phyloP scores from a whole-genome alignment of 2,797 vertebrate genomes.

The Malacoraja senta region DNA sequence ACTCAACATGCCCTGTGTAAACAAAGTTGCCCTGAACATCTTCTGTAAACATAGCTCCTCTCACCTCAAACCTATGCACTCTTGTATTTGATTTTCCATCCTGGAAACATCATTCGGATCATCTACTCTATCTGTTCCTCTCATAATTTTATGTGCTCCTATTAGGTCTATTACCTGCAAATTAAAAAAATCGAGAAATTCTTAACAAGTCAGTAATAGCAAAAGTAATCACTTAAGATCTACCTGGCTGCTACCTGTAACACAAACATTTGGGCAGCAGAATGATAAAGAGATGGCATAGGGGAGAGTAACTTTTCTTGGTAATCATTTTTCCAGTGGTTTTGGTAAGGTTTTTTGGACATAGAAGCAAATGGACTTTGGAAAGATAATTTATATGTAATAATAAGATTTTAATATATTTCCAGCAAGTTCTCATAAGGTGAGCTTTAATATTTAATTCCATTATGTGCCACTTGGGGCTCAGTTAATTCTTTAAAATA shows the following conservation, averaged over 20 bases:
- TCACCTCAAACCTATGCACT: no score
- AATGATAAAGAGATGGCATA: neutral
- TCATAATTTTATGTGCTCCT: no score
- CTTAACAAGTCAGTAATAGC: neutral
- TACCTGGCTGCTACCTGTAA: neutral
- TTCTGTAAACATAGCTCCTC: no score
- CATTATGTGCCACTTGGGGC: neutral
- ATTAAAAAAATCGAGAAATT: neutral
- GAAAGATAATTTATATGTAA: neutral
- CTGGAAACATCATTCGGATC: no score
- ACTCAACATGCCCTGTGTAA: no score
- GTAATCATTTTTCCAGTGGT: neutral
- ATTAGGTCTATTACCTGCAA: neutral
- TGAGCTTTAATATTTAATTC: neutral
- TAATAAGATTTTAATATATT: neutral
- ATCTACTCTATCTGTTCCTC: no score
- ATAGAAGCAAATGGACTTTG: neutral
- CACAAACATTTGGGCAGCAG: neutral
- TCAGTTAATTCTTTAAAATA: neutral
- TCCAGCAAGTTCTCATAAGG: neutral
- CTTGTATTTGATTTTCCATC: no score
- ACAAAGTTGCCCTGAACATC: no score
- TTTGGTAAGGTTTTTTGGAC: neutral
- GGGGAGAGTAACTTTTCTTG: neutral
- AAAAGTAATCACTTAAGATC: neutral